Evolutionary conservation across 2,888 invertebrate genomes (phyloP).

Genomic region (Microplitis deprimator): DNA sequence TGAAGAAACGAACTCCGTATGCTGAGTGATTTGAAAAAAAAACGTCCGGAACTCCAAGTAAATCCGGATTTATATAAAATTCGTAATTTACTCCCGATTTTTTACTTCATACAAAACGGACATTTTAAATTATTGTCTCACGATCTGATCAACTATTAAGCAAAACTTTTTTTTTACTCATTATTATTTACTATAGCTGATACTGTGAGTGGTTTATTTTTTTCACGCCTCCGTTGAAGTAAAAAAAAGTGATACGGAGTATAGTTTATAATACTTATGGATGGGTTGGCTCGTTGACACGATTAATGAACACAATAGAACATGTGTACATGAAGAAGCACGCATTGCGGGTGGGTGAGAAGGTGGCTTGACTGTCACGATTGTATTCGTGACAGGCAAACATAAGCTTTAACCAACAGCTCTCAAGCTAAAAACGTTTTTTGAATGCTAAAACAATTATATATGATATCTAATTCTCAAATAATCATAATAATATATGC

Average conservation of each 20-base stretch:
- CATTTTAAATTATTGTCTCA: conserved; percentile 18
- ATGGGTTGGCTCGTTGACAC: conserved; percentile 40
- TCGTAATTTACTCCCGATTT: no score
- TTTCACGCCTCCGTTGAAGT: neutral
- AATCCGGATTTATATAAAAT: no score
- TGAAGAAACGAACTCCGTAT: no score
- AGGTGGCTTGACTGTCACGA: conserved; percentile 47
- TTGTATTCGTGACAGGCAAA: conserved; percentile 51
- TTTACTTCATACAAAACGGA: neutral
- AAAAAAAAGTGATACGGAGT: no score
- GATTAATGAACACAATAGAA: conserved; percentile 46
- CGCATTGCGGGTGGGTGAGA: conserved; percentile 17
- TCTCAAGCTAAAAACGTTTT: conserved; percentile 24
- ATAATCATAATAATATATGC: neutral
- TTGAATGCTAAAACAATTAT: conserved; percentile 21
- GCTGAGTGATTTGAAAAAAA: no score
- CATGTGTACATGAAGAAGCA: conserved; percentile 37
- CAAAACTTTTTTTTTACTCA: neutral
- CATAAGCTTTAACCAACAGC: conserved; percentile 41
- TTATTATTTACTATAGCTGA: no score
- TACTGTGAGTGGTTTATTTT: neutral
- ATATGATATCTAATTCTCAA: neutral
- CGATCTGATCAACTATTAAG: conserved; percentile 2
- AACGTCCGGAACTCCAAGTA: no score
- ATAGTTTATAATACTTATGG: neutral